These are phyloP conservation scores for Megalops atlanticus DNA, from an alignment of 2,113 vertebrate species.

Conservation along the genomic window DNA sequence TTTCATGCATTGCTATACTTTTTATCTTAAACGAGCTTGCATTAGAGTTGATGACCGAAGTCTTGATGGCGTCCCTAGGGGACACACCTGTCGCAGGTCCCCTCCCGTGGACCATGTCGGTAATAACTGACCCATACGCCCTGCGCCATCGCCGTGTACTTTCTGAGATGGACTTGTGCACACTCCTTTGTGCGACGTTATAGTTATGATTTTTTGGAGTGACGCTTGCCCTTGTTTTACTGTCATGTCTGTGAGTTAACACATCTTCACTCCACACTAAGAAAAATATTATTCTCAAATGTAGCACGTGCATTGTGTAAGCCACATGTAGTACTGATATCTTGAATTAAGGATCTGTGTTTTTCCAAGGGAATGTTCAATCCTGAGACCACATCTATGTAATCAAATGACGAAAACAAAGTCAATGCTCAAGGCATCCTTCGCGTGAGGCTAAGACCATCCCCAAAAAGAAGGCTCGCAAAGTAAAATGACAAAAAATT, in stretches of 20 bases:
- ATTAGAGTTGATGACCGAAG: neutral
- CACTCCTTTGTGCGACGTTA: neutral
- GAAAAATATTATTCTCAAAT: neutral
- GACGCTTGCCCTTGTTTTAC: neutral
- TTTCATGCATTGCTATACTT: neutral
- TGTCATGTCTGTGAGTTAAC: neutral
- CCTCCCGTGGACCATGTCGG: neutral
- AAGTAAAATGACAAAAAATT: neutral
- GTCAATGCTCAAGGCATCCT: neutral
- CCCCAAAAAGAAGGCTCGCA: neutral
- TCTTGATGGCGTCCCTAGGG: neutral
- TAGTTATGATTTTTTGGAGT: neutral
- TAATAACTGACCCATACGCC: neutral
- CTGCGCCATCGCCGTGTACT: constrained; percentile 37
- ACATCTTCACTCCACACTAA: neutral
- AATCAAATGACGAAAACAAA: neutral
- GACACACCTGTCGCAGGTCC: neutral
- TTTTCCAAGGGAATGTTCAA: neutral
- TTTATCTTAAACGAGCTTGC: neutral
- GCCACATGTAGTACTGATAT: neutral
- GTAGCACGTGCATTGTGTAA: constrained; percentile 17
- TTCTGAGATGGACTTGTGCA: neutral
- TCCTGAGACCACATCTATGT: neutral
- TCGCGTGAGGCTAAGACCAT: neutral
- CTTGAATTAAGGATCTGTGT: neutral